Evolutionary conservation across 2,113 vertebrate genomes (phyloP).

Genomic region (Gulo gulo): DNA sequence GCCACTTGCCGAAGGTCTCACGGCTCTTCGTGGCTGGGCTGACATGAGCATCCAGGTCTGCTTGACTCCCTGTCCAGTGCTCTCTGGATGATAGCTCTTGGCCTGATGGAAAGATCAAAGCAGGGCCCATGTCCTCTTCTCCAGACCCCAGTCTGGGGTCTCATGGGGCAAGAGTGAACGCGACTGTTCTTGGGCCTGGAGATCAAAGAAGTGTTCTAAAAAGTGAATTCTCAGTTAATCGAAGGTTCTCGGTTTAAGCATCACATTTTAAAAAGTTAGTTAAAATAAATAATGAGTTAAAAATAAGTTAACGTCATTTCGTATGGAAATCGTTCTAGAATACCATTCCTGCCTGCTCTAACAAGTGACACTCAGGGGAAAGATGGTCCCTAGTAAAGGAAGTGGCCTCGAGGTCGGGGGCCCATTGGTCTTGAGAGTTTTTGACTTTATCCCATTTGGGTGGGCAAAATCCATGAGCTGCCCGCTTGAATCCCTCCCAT

Average conservation of each 20-base stretch:
- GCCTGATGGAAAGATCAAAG: not conserved
- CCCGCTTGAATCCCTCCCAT: not conserved
- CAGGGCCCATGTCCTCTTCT: rapidly evolving
- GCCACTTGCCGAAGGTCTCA: not conserved
- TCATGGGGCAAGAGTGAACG: not conserved
- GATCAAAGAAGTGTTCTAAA: not conserved
- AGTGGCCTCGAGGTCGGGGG: too few species aligned
- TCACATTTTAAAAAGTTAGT: not conserved
- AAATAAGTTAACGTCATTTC: not conserved
- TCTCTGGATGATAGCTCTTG: not conserved
- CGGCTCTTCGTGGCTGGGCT: not conserved
- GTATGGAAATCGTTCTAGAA: not conserved
- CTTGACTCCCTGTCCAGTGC: not conserved
- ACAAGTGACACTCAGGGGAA: too few species aligned
- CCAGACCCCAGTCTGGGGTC: not conserved
- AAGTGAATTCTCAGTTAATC: not conserved
- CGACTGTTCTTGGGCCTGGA: not conserved
- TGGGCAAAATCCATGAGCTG: not conserved
- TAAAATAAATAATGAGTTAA: not conserved
- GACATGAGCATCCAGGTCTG: rapidly evolving
- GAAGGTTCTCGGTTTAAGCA: not conserved
- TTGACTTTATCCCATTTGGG: not conserved
- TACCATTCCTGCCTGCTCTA: not conserved
- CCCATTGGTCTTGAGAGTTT: not conserved
- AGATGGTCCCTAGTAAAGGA: not conserved